Conservation (phyloP, 1,140 invertebrate species). For the Hesperophylax magnus region DNA sequence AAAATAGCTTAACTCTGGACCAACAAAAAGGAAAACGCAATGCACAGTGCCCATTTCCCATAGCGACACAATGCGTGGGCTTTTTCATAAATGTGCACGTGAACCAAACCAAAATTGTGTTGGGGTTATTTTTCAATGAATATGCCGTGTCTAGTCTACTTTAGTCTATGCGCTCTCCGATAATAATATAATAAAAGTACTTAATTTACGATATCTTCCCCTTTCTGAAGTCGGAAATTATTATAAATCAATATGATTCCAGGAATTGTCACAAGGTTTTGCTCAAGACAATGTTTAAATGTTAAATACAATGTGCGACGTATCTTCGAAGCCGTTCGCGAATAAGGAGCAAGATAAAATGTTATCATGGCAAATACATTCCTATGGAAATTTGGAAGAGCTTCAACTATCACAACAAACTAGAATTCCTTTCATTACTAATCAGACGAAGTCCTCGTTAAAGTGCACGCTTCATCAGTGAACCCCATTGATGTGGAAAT, state of each 20-base stretch:
- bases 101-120: no score
- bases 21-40: no score
- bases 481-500: conserved; percentile 95
- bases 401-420: conserved; percentile 74
- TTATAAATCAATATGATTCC: conserved; percentile 5
- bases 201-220: no score
- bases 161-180: no score
- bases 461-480: conserved; percentile 86
- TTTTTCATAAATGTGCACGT: no score
- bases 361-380: conserved; percentile 84
- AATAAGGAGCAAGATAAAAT: conserved; percentile 67
- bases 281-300: background rate
- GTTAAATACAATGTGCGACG: background rate
- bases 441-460: conserved; percentile 83
- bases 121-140: no score
- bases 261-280: background rate
- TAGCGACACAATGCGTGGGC: no score
- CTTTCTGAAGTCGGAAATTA: background rate
- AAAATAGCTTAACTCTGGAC: no score
- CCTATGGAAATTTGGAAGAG: conserved; percentile 79
- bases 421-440: conserved; percentile 78
- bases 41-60: no score
- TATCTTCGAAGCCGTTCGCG: background rate
- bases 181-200: no score
- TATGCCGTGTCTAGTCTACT: no score